These are phyloP conservation scores for Portunus trituberculatus DNA, from an alignment of 1,140 invertebrate genomes.

Conservation along the genomic window DNA sequence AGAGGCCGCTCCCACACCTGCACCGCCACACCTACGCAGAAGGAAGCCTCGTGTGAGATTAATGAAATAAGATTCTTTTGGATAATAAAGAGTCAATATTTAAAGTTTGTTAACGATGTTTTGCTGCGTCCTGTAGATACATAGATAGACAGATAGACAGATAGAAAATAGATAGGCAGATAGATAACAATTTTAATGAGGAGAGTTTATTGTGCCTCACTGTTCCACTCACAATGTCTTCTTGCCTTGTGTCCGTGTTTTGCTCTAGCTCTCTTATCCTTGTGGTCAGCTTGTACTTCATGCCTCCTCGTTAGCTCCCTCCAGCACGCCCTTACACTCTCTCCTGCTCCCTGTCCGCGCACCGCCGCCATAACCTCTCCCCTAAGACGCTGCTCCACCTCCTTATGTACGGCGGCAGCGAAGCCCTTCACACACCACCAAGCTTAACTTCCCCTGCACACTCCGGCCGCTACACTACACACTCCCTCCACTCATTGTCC, in stretches of 20 bases:
- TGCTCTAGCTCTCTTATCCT: no score
- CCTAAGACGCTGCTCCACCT: no score
- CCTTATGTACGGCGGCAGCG: no score
- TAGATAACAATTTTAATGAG: no score
- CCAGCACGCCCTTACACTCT: not conserved
- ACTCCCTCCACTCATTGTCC: not conserved
- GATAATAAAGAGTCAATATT: not conserved
- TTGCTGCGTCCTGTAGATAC: no score
- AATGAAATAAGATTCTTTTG: not conserved
- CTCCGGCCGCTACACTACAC: not conserved
- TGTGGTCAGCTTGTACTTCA: no score
- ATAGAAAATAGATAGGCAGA: no score
- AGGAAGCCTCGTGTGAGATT: not conserved
- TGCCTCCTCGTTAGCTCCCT: not conserved
- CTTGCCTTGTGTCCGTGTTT: not conserved
- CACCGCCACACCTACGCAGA: slow-evolving; percentile 29
- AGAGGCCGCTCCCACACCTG: not conserved
- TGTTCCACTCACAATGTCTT: no score
- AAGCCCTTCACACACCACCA: not conserved
- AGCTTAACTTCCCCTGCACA: not conserved
- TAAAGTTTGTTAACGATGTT: no score
- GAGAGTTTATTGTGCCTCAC: no score
- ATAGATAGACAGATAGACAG: no score
- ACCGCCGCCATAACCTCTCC: not conserved
- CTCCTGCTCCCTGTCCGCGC: not conserved